Base-by-base conservation (phyloP, 2,113 vertebrate genomes). In the Bubo blakistoni region DNA sequence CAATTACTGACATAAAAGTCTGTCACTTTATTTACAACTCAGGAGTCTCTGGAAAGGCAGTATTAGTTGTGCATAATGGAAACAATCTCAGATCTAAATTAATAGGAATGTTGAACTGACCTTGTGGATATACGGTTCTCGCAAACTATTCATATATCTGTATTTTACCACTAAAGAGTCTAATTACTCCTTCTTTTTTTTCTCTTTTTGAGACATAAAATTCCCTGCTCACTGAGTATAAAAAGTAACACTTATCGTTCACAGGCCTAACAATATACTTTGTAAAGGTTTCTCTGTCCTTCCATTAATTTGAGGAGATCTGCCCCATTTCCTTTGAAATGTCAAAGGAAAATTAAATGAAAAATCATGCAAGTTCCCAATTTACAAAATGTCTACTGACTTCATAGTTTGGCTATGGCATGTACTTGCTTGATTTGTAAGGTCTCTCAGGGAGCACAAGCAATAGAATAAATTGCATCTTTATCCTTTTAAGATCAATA, bases 1-100 rank as follows among this genome's bases (percentile, higher is more conserved):
- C 89, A 96, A 95, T 96, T 96, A 96, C 72, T 81, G 82, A 81
- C 88, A 95, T 96, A 71, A 96, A 96, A 94, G 81, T 90, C 82
- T 84, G 72, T 52, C 88, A 81, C 76, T 94, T 96, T 97, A 96
- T 97, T 97, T 97, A 96, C 96, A 95, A 30, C 61, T 86, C 49
- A 69, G 44, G 79, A 96, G 65, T 65, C 57, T 69, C 84, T 89
- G 54, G 70, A 81, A 94, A 95, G 65, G 72, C 73, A 49, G 24
- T 66, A 79, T 88, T 93, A 88, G 55, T 79, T 86, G 78, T 90
- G 36, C 57, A 65, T 92, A 96, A 96, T 83, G 67, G 90, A 91
- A 94, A 91, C 44, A 93, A 73, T 86, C 44, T 77, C 55, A 57
- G 24, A 29, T 70, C 57, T 92, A 95, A 95, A 94, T 93, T 90